Conservation (phyloP, 2,888 invertebrate species). For the Isotomurus palustris region DNA sequence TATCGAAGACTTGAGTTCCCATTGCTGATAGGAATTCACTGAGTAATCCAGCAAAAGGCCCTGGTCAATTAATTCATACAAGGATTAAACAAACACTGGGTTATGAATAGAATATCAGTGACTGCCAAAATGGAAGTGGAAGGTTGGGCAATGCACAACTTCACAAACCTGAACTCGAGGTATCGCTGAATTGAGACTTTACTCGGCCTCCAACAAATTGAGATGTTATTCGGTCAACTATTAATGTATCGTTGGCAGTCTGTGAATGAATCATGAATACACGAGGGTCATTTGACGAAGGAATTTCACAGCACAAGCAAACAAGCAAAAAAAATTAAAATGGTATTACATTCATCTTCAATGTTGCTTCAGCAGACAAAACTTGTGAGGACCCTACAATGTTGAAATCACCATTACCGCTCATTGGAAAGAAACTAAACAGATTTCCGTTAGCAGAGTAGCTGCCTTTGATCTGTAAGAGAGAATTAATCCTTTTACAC, state of each 20-base stretch:
- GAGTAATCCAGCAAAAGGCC: constrained; percentile 26
- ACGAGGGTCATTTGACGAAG: too few species aligned
- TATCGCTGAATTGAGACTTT: constrained; percentile 30
- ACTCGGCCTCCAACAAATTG: constrained; percentile 27
- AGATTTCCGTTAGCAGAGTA: constrained; percentile 24
- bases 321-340: background rate
- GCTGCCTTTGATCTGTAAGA: constrained; percentile 24
- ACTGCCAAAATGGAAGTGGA: too few species aligned
- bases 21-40: constrained; percentile 34
- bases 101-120: too few species aligned
- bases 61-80: constrained; percentile 3
- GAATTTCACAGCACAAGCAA: background rate
- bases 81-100: background rate
- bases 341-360: constrained; percentile 18
- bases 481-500: too few species aligned
- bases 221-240: constrained; percentile 25
- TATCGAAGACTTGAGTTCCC: constrained; percentile 34
- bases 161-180: constrained; percentile 11
- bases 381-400: constrained; percentile 19
- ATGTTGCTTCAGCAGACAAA: constrained; percentile 13
- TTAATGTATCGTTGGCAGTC: constrained; percentile 23
- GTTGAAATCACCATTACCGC: constrained; percentile 27
- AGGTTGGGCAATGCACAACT: too few species aligned
- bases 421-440: constrained; percentile 30
- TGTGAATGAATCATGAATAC: too few species aligned